Evolutionary conservation across 2,113 vertebrate species (phyloP).

Genomic region (Psittacula cyanocephala): DNA sequence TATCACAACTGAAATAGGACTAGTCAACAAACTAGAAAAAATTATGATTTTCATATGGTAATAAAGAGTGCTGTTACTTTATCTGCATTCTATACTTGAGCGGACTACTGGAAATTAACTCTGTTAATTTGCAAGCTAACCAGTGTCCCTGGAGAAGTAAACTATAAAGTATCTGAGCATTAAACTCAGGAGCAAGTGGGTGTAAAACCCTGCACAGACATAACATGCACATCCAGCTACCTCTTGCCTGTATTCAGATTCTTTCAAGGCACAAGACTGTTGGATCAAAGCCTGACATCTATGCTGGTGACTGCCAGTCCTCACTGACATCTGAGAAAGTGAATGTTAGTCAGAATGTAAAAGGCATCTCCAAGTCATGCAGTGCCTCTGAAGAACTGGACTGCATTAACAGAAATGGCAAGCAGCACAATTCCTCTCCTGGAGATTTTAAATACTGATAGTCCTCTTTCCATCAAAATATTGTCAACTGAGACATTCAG

Average conservation of each 20-base stretch:
- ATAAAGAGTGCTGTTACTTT: background rate
- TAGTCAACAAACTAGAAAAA: background rate
- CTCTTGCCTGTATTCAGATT: background rate
- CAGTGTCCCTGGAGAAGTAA: background rate
- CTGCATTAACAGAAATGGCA: background rate
- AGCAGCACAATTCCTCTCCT: background rate
- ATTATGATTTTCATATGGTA: background rate
- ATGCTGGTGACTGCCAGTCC: background rate
- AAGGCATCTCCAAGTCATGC: slow-evolving; percentile 5
- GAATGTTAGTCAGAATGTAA: slow-evolving; percentile 30
- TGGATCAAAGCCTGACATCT: slow-evolving; percentile 23
- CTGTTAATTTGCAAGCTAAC: background rate
- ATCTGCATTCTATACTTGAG: background rate
- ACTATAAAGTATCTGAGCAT: background rate
- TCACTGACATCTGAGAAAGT: slow-evolving; percentile 39
- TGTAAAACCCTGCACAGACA: background rate
- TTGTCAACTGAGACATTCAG: background rate
- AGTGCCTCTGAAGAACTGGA: slow-evolving; percentile 35
- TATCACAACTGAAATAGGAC: background rate
- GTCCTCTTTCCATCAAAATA: background rate
- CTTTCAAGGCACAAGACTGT: background rate
- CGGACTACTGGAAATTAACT: background rate
- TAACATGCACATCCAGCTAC: background rate
- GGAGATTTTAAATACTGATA: background rate
- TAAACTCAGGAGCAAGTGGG: background rate